A percentile compares a stretch with the other conserved stretches of the same genome.
Evolutionary conservation across 92 coral and sea anemone genomes (phyloP).

Genomic region (Zoanthus sansibaricus): DNA sequence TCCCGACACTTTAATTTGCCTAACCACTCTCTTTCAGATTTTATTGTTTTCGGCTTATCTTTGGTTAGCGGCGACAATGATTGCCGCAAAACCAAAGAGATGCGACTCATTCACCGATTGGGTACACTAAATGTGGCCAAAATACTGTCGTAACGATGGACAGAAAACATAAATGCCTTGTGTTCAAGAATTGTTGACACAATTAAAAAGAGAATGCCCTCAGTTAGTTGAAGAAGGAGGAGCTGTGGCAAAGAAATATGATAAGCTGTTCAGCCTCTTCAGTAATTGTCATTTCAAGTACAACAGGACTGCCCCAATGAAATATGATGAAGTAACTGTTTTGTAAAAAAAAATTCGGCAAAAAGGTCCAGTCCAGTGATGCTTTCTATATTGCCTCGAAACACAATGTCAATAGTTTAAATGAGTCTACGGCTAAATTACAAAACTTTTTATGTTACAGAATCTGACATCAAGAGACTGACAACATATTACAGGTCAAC

Average conservation of each 20-base stretch:
- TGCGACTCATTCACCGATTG: too few species aligned
- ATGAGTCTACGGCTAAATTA: background rate
- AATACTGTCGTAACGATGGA: too few species aligned
- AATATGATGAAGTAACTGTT: slow-evolving; percentile 26
- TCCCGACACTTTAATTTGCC: too few species aligned
- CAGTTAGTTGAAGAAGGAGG: slow-evolving; percentile 20
- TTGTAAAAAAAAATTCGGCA: background rate
- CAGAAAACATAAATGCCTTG: slow-evolving; percentile 8
- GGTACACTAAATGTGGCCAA: too few species aligned
- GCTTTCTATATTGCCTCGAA: background rate
- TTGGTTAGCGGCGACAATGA: too few species aligned
- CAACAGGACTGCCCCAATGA: slow-evolving; percentile 23
- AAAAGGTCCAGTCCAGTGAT: background rate
- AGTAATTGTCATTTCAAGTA: background rate
- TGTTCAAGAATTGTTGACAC: slow-evolving; percentile 1
- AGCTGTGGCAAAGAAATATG: slow-evolving; percentile 21
- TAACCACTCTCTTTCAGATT: too few species aligned
- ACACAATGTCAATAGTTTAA: background rate
- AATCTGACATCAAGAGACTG: too few species aligned
- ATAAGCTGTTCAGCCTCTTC: slow-evolving; percentile 16
- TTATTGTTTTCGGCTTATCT: too few species aligned
- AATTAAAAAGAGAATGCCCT: slow-evolving; percentile 2
- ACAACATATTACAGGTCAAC: too few species aligned
- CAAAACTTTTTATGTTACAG: too few species aligned
- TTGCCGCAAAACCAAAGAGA: too few species aligned